Conservation (phyloP, 1,140 invertebrate genomes). For the Dufourea novaeangliae region DNA sequence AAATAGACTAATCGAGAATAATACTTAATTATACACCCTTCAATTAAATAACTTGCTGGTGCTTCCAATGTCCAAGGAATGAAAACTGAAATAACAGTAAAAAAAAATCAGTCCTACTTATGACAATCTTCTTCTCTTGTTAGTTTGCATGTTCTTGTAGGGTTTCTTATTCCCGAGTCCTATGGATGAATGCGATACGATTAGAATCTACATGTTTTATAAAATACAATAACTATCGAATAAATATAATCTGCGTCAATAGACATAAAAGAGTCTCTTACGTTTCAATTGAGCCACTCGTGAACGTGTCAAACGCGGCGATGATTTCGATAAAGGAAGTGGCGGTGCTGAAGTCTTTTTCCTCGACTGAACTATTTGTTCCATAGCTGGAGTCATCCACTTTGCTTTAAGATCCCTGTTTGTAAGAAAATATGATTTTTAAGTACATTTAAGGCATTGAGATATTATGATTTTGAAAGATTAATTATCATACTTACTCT, state of each 20-base stretch:
- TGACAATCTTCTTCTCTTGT: conserved; percentile 56
- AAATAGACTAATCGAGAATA: conserved; percentile 56
- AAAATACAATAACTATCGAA: no score
- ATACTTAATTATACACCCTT: conserved; percentile 68
- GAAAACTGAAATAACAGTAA: conserved; percentile 28
- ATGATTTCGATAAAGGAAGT: conserved; percentile 23
- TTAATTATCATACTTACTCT: conserved; percentile 69
- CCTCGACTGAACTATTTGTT: conserved; percentile 73
- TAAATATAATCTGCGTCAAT: background rate
- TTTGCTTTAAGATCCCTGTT: conserved; percentile 71
- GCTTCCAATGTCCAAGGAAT: conserved; percentile 42
- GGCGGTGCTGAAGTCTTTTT: conserved; percentile 57
- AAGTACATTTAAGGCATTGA: background rate
- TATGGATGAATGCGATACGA: conserved; percentile 16
- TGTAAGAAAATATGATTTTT: background rate
- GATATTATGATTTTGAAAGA: conserved; percentile 19
- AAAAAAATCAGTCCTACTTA: conserved; percentile 30
- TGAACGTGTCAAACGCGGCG: conserved; percentile 70
- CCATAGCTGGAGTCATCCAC: conserved; percentile 79
- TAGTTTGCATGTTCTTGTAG: conserved; percentile 42
- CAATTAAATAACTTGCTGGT: conserved; percentile 41
- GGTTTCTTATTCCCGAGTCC: conserved; percentile 37
- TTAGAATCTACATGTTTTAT: background rate
- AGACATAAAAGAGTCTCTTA: conserved; percentile 46
- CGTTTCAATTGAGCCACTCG: conserved; percentile 69